Base-by-base conservation (phyloP, 2,888 invertebrate species). In the Ommatoiulus sabulosus region DNA sequence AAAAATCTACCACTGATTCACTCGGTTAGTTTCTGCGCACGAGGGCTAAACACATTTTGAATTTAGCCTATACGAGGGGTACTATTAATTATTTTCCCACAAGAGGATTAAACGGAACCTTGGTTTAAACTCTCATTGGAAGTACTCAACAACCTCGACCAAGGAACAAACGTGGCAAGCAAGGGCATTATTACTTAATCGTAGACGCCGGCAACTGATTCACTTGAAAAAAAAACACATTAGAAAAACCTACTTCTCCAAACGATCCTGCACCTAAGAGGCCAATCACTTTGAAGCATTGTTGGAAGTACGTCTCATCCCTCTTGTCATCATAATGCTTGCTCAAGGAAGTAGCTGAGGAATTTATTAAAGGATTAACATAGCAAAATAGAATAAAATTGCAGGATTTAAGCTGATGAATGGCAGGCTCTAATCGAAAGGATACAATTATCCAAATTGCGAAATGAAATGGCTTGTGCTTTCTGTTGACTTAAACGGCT, bases 221-320 rank as follows among this genome's bases (percentile, higher is more conserved):
- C 48, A 48, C 48, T 48, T 12, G 48, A 48, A 48, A 48, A 48
- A 48, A 48, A 48, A 12, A 48, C 48, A 12, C 48, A 12, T 48
- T 2, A 48, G 48, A 48, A 48, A 48, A 20, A 87, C 87, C 15
- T 4, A 89, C 89, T 86, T 89, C 95, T 10, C 96, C 96, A 93
- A 96, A 96, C 3, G 95, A 96, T 2, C 96, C 96, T 91, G 95
- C 95, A 0, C 96, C 96, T 72, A 96, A 93, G 91, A 94, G 94
- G 6, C 93, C 92, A 20, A 94, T 92, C 44, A 94, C 93, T n/a
- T 93, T 93, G 91, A 95, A 96, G 90, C 95, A 94, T 92, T 96
- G 95, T 87, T 95, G 94, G 91, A 96, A 95, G 91, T 95, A 89
- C 24, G 84, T 20, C 24, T 87, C 89, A 15, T 35, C 35, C 7